Evolutionary conservation across 1,140 invertebrate species (phyloP), one percentile per base, ranked within the genome.

Genomic region (Caenorhabditis briggsae): DNA sequence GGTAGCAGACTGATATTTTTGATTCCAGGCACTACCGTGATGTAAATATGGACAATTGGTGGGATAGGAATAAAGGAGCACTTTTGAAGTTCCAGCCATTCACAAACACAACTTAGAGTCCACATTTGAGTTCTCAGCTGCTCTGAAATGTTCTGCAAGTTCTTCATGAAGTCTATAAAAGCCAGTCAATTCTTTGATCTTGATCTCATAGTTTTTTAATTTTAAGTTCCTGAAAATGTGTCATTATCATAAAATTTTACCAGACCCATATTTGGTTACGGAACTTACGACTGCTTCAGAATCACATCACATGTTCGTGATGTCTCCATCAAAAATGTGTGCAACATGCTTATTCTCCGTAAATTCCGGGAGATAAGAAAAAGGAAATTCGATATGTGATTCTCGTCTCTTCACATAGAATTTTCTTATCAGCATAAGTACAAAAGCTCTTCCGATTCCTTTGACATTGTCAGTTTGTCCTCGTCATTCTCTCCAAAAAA

Each of bases 281-380:
- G 64, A 78, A 78, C 43, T 78, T 46, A 50, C 14, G 46, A 70
- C 41, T 18, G 20, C 25, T 58, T 58, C 7, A 64, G 8, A 2
- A 43, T 65, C 16, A 18, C 16, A 70, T 70, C 64, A 70, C 64
- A 70, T 46, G 64, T 70, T 70, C 64, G 33, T 43, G 70, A 78
- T 78, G 46, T 78, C 70, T 78, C 46, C 64, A 70, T 20, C 70
- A 11, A 53, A 14, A 78, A 23, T 50, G 70, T 78, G 70, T 78
- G 70, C 70, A 25, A 50, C 70, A 78, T 25, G 43, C 46, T 46
- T n/a, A 12, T 78, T 78, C 33, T 78, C 46, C 70, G 20, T 48
- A 46, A 70, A 70, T 78, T 78, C 70, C 70, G 43, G 20, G 46
- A 53, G 70, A 78, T 78, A 78, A 78, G 46, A 78, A 50, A 64